Percentiles rank a stretch among this genome's conserved stretches.
Conservation (phyloP, 2,113 vertebrate genomes). For the Labrus mixtus region DNA sequence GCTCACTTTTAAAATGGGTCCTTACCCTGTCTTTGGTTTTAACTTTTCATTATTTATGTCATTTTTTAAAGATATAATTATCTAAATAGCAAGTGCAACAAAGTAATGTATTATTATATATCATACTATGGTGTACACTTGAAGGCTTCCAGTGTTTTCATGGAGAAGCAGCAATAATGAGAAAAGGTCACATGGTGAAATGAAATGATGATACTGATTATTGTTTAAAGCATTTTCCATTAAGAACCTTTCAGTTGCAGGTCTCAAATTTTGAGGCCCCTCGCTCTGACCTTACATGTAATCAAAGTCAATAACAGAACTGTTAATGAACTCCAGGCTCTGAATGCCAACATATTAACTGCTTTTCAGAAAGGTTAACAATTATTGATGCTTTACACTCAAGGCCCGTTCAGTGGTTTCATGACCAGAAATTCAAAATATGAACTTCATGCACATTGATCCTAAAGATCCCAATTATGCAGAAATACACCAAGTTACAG, state of each 20-base stretch:
- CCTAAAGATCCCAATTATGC: not conserved
- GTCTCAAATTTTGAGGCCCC: conserved; percentile 15
- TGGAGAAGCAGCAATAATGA: not conserved
- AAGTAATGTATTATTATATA: conserved; percentile 14
- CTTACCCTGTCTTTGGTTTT: too few relatives aligned
- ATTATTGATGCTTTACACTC: conserved; percentile 5
- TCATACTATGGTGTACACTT: not conserved
- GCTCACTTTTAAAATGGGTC: too few relatives aligned
- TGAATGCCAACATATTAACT: conserved; percentile 39
- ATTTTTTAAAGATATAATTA: conserved; percentile 25
- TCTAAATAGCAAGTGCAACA: conserved; percentile 5
- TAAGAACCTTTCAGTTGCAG: not conserved
- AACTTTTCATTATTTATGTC: not conserved
- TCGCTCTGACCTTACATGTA: conserved; percentile 35
- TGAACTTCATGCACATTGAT: not conserved
- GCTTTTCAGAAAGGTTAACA: not conserved
- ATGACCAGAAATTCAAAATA: conserved; percentile 9
- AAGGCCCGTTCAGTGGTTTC: not conserved
- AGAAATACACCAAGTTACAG: not conserved
- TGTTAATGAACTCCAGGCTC: conserved; percentile 11
- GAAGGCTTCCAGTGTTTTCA: conserved; percentile 6
- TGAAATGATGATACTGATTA: not conserved
- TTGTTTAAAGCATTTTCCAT: conserved; percentile 2
- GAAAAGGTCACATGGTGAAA: conserved; percentile 28
- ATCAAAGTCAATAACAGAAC: conserved; percentile 7